Conservation (phyloP, 2,113 vertebrate genomes). For the Ciconia boyciana region DNA sequence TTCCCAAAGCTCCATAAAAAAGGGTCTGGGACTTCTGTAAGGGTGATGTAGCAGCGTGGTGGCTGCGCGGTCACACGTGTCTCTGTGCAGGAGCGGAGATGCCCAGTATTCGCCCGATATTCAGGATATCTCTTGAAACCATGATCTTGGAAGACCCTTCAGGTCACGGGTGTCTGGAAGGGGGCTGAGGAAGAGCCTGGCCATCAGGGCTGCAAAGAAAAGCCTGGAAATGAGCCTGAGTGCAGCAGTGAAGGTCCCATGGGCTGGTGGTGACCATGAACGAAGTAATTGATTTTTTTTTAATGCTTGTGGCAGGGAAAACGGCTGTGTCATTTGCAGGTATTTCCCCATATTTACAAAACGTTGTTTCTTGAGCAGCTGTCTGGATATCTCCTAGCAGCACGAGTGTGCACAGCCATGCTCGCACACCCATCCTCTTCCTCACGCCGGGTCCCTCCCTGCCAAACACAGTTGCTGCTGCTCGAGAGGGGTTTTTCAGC, state of each 20-base stretch:
- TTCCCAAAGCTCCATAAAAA: background rate
- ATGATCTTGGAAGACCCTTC: rapidly evolving
- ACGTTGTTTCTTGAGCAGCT: rapidly evolving
- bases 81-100: background rate
- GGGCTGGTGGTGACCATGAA: background rate
- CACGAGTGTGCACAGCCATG: rapidly evolving
- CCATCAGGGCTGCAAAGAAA: background rate
- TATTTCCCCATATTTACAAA: background rate
- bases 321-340: background rate
- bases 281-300: background rate
- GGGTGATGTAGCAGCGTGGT: rapidly evolving
- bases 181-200: background rate
- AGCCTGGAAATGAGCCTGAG: background rate
- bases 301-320: background rate
- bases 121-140: background rate
- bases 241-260: background rate
- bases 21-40: background rate
- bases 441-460: background rate
- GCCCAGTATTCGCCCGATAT: rapidly evolving
- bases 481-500: background rate
- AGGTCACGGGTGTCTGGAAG: rapidly evolving
- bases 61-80: rapidly evolving
- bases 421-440: background rate
- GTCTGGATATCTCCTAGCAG: background rate
- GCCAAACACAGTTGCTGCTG: background rate